phyloP scores from a whole-genome alignment of 2,113 vertebrate genomes.

The Agapornis roseicollis region DNA sequence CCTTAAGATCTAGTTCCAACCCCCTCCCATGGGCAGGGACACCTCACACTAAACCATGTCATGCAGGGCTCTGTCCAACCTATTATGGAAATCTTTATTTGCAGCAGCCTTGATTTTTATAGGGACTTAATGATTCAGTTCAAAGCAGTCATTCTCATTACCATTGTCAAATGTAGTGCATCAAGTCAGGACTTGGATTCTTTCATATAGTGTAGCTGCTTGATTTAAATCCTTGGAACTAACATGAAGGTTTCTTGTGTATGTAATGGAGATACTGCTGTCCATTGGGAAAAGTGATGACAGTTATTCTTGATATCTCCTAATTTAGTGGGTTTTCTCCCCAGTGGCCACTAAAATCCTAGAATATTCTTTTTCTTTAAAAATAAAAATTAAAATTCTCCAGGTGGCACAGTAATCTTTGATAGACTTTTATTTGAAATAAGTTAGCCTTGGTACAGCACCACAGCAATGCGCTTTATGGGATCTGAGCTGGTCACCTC shows the following conservation, averaged over 20 bases:
- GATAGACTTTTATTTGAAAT: not conserved
- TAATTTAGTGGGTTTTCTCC: not conserved
- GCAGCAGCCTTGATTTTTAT: not conserved
- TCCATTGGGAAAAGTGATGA: not conserved
- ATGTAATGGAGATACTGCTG: not conserved
- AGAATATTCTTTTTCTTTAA: not conserved
- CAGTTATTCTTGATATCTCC: not conserved
- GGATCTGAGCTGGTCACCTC: not conserved
- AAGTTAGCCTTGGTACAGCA: not conserved
- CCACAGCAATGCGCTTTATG: not conserved
- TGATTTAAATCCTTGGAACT: not conserved
- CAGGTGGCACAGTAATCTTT: not conserved
- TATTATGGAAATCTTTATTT: not conserved
- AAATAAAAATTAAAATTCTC: not conserved
- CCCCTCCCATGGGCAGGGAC: too few species aligned
- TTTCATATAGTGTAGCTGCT: not conserved
- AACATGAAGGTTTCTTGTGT: not conserved
- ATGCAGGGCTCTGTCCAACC: too few species aligned
- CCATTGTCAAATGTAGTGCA: not conserved
- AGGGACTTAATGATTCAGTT: not conserved
- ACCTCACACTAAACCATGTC: too few species aligned
- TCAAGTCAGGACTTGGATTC: not conserved
- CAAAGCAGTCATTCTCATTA: not conserved
- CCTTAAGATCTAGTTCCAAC: too few species aligned
- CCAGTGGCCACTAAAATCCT: not conserved